Conservation (phyloP, 2,113 vertebrate species). For the Cochlearius cochlearius region DNA sequence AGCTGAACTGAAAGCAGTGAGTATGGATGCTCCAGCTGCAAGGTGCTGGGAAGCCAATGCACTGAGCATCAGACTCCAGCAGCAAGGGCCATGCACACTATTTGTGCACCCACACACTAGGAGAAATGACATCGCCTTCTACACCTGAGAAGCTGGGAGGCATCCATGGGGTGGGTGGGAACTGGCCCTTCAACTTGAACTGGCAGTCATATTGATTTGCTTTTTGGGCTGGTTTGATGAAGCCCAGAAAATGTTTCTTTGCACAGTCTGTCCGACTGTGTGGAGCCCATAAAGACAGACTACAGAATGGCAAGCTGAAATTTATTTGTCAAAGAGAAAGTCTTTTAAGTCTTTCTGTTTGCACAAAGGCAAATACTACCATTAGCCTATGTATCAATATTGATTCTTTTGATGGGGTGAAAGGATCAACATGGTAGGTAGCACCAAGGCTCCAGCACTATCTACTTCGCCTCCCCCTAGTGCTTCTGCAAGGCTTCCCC, state of each 20-base stretch:
- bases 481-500: neutral
- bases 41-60: neutral
- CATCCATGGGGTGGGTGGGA: neutral
- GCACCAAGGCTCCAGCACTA: neutral
- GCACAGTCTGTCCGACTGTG: rapidly evolving
- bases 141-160: neutral
- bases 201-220: neutral
- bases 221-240: neutral
- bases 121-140: neutral
- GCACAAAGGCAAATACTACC: neutral
- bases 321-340: neutral
- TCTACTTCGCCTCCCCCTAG: neutral
- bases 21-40: neutral
- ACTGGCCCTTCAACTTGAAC: neutral
- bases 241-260: neutral
- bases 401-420: neutral
- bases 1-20: neutral
- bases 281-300: rapidly evolving
- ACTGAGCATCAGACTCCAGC: neutral
- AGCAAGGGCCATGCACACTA: neutral
- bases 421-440: neutral
- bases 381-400: neutral
- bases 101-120: neutral
- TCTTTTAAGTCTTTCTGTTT: neutral
- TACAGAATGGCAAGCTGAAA: neutral